Base-by-base conservation (phyloP, 2,888 invertebrate species). In the Adineta ricciae region DNA sequence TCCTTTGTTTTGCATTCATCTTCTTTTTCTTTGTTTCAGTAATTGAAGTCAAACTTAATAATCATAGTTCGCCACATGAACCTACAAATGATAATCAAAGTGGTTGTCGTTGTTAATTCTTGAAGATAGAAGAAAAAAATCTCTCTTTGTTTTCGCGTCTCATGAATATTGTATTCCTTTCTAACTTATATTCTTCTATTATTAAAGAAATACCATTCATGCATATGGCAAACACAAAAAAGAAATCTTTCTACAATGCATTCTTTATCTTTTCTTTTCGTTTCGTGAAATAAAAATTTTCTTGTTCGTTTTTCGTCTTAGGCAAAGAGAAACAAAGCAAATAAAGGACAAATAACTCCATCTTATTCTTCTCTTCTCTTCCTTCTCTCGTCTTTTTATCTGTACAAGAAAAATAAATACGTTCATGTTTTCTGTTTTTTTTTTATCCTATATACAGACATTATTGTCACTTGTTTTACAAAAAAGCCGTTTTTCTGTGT, bases 91-190 rank as follows among this genome's bases (percentile, higher is more conserved):
- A 78, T n/a, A 41, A 78, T 41, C 78, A 78, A 78, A 41, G n/a
- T 78, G 78, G 78, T n/a, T 78, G 78, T 78, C 78, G 78, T 11
- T 78, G 78, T 78, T 78, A 78, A 41, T n/a, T 64, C 16, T 32
- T 64, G 1, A 19, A 36, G 7, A 64, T 32, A 16, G 5, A 32
- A 64, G 0, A 64, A 64, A 36, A n/a, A 32, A 64, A 64, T 64
- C 32, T 64, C 64, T 64, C 32, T 14, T 64, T 19, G 32, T 27
- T 64, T 64, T 64, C 11, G 8, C 27, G 64, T 64, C 64, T 64
- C 64, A 64, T 64, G 27, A 64, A 64, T 64, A 64, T 64, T 64
- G 64, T 64, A 64, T 64, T 64, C 64, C 27, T 64, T 32, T 64
- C 64, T 64, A 64, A 64, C 64, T 64, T 64, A 36, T 64, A 64